Base-by-base conservation (phyloP, 2,888 invertebrate species). In the Nematopogon swammerdamellus region DNA sequence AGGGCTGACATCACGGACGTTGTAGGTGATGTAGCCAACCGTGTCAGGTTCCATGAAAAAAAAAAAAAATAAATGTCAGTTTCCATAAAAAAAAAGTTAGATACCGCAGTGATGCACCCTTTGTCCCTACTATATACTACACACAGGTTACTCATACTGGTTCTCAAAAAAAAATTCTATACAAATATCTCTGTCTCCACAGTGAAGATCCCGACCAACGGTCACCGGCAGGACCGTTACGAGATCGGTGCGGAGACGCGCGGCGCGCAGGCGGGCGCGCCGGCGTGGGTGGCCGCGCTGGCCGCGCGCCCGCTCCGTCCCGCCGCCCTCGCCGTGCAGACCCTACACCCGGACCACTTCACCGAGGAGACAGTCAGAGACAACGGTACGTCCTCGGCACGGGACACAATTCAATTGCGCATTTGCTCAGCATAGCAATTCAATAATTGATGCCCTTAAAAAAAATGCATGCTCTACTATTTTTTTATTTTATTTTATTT, bases 151-250 rank as follows among this genome's bases (percentile, higher is more conserved):
- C n/a, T n/a, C n/a, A n/a, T n/a, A n/a, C n/a, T n/a, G n/a, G n/a
- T n/a, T n/a, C n/a, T n/a, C n/a, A n/a, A n/a, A n/a, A n/a, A n/a
- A n/a, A n/a, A n/a, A n/a, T n/a, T n/a, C n/a, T n/a, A n/a, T n/a
- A n/a, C n/a, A n/a, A n/a, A n/a, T n/a, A n/a, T n/a, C n/a, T n/a
- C n/a, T n/a, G n/a, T 17, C 17, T 29, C 47, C 14, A 30, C 60
- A 80, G 80, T 75, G 58, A 80, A 80, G 65, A 67, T 76, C 19
- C 72, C 79, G 1, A 80, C 80, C 58, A 80, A 80, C 68, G 73
- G 76, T 25, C 80, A 80, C 58, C 68, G 80, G 0, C 71, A 76
- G 46, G 80, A 80, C 56, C 70, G 80, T 3, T 80, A 80, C 68
- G 80, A 80, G 62, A 54, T 80, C 11, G 71, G 77, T 1, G 71